phyloP scores from a whole-genome alignment of 2,113 vertebrate species.

The Kryptolebias marmoratus region DNA sequence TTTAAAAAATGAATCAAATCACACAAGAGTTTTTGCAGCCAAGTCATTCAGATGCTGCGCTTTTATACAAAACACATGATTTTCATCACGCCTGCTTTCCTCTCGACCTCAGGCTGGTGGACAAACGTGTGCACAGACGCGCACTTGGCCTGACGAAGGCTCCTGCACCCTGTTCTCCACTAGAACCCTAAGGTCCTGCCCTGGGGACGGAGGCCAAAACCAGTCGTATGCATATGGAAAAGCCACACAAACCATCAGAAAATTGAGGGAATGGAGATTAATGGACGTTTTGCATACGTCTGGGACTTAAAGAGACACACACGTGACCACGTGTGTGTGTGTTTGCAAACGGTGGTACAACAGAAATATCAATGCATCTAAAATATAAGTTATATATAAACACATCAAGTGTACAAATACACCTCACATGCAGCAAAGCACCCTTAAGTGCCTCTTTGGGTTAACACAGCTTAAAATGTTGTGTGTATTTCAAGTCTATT shows the following conservation, averaged over 20 bases:
- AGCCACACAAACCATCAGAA: constrained; percentile 40
- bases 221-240: constrained; percentile 74
- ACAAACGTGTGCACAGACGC: constrained; percentile 31
- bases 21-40: too few species aligned
- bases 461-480: constrained; percentile 47
- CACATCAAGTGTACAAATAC: constrained; percentile 22
- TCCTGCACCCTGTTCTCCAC: constrained; percentile 51
- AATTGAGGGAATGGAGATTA: neutral
- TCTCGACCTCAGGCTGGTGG: constrained; percentile 15
- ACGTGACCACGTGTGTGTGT: neutral
- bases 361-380: constrained; percentile 34
- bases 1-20: too few species aligned
- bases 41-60: too few species aligned
- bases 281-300: constrained; percentile 62
- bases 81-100: neutral
- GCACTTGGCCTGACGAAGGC: constrained; percentile 57
- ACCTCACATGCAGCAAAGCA: constrained; percentile 50
- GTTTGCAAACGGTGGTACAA: constrained; percentile 23
- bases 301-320: constrained; percentile 41
- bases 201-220: constrained; percentile 55
- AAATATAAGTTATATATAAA: constrained; percentile 31
- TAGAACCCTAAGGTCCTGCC: constrained; percentile 59
- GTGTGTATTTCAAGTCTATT: constrained; percentile 61
- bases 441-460: constrained; percentile 63
- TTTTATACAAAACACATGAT: too few species aligned